Percentiles rank a stretch among this genome's conserved stretches.
phyloP scores from a whole-genome alignment of 2,888 invertebrate species.

The Tryphoninae sp. region DNA sequence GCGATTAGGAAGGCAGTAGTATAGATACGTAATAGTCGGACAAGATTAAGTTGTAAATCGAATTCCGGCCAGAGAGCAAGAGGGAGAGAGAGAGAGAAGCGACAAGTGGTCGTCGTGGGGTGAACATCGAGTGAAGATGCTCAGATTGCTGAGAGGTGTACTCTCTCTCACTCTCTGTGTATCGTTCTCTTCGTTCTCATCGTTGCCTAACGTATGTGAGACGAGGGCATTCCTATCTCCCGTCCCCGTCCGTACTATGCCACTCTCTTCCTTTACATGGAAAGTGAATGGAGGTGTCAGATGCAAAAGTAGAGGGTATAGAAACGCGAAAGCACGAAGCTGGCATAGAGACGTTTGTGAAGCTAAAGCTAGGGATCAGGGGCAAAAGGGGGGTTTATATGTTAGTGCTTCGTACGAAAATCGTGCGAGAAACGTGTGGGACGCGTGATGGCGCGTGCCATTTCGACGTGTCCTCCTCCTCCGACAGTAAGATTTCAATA shows the following conservation, averaged over 20 bases:
- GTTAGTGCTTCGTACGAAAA: slow-evolving; percentile 28
- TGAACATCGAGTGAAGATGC: slow-evolving; percentile 54
- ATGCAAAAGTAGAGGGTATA: slow-evolving; percentile 35
- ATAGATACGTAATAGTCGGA: slow-evolving; percentile 45
- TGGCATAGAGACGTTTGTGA: slow-evolving; percentile 12
- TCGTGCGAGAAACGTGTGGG: slow-evolving; percentile 24
- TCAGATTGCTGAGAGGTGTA: slow-evolving; percentile 49
- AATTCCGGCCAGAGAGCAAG: slow-evolving; percentile 32
- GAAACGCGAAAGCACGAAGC: slow-evolving; percentile 28
- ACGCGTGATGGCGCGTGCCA: slow-evolving; percentile 47
- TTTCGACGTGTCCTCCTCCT: slow-evolving; percentile 34
- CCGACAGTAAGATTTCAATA: slow-evolving; percentile 8
- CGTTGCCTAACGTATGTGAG: slow-evolving; percentile 44
- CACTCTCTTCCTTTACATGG: slow-evolving; percentile 29
- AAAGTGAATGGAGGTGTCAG: slow-evolving; percentile 44
- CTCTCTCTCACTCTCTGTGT: slow-evolving; percentile 21
- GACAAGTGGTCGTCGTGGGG: slow-evolving; percentile 62
- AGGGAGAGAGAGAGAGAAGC: slow-evolving; percentile 49
- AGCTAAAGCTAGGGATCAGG: slow-evolving; percentile 19
- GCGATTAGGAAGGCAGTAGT: slow-evolving; percentile 33
- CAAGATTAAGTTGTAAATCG: slow-evolving; percentile 52
- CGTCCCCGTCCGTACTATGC: not conserved
- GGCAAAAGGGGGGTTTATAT: not conserved
- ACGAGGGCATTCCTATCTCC: slow-evolving; percentile 30
- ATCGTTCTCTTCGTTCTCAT: slow-evolving; percentile 24